Evolutionary conservation across 2,888 invertebrate genomes (phyloP).

Genomic region (Sarcophaga subvicina): DNA sequence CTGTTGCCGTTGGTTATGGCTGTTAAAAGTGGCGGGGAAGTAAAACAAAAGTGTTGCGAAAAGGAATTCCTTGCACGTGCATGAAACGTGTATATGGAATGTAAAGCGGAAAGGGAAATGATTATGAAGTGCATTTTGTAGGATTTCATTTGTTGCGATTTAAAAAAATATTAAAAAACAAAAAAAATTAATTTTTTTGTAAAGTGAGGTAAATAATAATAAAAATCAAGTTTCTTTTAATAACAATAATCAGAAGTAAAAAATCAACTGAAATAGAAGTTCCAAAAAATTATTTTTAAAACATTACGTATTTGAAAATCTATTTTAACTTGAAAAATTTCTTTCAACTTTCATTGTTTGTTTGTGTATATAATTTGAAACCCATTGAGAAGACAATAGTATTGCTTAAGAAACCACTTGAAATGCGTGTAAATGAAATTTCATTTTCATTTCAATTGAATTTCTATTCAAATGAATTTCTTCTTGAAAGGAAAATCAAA

Average conservation of each 20-base stretch:
- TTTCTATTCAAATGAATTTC: constrained; percentile 39
- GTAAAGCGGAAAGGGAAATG: constrained; percentile 71
- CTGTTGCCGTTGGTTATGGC: constrained; percentile 18
- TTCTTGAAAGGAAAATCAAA: constrained; percentile 48
- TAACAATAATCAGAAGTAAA: constrained; percentile 17
- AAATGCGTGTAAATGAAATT: constrained; percentile 60
- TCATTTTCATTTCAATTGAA: constrained; percentile 29
- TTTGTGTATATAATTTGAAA: constrained; percentile 10
- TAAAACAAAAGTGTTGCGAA: constrained; percentile 71
- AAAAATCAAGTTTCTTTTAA: constrained; percentile 27
- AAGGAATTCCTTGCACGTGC: constrained; percentile 79
- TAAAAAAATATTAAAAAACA: constrained; percentile 40
- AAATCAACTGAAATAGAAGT: background rate
- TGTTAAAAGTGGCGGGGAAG: background rate
- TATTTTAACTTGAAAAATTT: background rate
- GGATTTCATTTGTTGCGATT: constrained; percentile 41
- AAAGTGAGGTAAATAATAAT: constrained; percentile 10
- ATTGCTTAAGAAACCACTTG: constrained; percentile 23
- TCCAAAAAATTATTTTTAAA: background rate
- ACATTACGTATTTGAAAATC: background rate
- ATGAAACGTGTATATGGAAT: constrained; percentile 76
- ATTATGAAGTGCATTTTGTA: constrained; percentile 72
- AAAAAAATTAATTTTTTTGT: constrained; percentile 14
- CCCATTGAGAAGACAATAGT: constrained; percentile 39
- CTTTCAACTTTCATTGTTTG: too few relatives aligned